These are phyloP conservation scores for Pseudomyrmex sp. DNA, from an alignment of 1,140 invertebrate genomes.

Conservation along the genomic window DNA sequence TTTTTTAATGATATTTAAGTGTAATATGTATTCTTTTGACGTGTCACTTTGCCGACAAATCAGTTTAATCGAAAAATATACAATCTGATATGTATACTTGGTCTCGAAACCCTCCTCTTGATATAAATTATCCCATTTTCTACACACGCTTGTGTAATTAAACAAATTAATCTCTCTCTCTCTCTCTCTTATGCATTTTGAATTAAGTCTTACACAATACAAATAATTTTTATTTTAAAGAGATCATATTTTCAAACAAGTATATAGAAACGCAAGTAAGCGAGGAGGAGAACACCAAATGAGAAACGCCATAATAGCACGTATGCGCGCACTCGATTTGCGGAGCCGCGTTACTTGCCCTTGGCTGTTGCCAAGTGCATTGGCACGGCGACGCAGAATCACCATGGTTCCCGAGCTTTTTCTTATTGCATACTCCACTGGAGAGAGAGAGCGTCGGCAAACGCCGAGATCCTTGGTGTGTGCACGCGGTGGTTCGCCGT, in stretches of 20 bases:
- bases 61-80: too few relatives aligned
- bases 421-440: constrained; percentile 74
- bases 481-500: constrained; percentile 32
- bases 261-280: neutral
- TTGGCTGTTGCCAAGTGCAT: constrained; percentile 80
- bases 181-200: too few relatives aligned
- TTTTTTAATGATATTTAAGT: constrained; percentile 3
- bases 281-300: neutral
- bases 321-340: constrained; percentile 26
- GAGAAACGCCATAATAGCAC: constrained; percentile 15
- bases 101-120: too few relatives aligned
- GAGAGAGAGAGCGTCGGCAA: constrained; percentile 21
- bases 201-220: neutral
- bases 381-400: constrained; percentile 74
- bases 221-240: constrained; percentile 5
- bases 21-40: neutral
- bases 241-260: neutral
- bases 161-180: too few relatives aligned
- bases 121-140: neutral
- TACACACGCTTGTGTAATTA: too few relatives aligned
- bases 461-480: neutral
- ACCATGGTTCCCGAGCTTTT: constrained; percentile 51
- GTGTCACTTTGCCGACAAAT: neutral
- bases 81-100: too few relatives aligned
- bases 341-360: constrained; percentile 69